A percentile compares a stretch with the other conserved stretches of the same genome.
phyloP scores from a whole-genome alignment of 1,140 invertebrate species.

The Macrosteles quadrilineatus region DNA sequence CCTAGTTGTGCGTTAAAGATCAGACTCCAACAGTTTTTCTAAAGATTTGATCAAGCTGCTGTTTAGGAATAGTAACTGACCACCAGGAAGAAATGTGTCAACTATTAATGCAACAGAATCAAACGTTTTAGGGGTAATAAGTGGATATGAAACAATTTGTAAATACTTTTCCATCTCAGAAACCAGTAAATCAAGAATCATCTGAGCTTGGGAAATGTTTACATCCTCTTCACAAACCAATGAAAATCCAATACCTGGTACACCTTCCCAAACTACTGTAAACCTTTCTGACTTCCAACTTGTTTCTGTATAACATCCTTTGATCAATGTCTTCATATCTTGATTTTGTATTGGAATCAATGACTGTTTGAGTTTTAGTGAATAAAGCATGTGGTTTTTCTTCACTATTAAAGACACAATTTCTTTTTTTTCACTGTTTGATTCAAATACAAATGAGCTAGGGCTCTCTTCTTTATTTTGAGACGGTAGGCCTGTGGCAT shows the following conservation, averaged over 20 bases:
- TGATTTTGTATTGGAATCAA: conserved; percentile 21
- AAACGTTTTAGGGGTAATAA: conserved; percentile 17
- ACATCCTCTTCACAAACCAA: conserved; percentile 27
- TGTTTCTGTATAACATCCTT: conserved; percentile 29
- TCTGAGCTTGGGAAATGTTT: conserved; percentile 34
- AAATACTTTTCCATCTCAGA: conserved; percentile 34
- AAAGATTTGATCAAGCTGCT: conserved; percentile 31
- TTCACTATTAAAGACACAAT: conserved; percentile 28
- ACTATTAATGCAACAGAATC: conserved; percentile 33
- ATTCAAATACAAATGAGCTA: conserved; percentile 24
- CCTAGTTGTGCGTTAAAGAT: conserved; percentile 10
- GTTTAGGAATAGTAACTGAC: conserved; percentile 34
- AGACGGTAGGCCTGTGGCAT: no score
- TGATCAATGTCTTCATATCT: conserved; percentile 20
- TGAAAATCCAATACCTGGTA: conserved; percentile 28
- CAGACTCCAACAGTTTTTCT: conserved; percentile 34
- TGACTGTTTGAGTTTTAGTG: conserved; percentile 35
- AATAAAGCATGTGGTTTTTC: conserved; percentile 31
- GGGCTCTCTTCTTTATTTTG: background rate
- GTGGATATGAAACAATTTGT: conserved; percentile 33
- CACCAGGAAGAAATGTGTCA: conserved; percentile 33
- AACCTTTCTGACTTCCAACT: conserved; percentile 30
- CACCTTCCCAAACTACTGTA: conserved; percentile 34
- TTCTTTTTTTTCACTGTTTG: conserved; percentile 32
- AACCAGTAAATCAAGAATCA: conserved; percentile 32